Evolutionary conservation across 2,888 invertebrate species (phyloP).

Genomic region (Xestobium rufovillosum): DNA sequence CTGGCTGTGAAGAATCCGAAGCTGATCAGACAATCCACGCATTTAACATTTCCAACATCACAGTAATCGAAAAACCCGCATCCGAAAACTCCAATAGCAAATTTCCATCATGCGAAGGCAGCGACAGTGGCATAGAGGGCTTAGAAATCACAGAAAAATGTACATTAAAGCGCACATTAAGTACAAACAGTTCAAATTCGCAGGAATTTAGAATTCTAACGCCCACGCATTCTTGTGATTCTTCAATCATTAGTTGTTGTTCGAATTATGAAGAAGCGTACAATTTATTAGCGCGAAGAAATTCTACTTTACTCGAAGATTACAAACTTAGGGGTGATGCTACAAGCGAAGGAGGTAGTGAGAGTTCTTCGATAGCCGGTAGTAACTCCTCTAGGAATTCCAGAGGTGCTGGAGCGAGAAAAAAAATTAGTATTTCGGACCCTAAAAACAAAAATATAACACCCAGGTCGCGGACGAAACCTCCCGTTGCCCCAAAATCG

Average conservation of each 20-base stretch:
- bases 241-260: slow-evolving; percentile 69
- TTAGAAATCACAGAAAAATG: slow-evolving; percentile 45
- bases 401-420: slow-evolving; percentile 46
- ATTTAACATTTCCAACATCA: slow-evolving; percentile 36
- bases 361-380: slow-evolving; percentile 65
- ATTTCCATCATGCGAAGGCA: slow-evolving; percentile 52
- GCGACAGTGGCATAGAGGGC: slow-evolving; percentile 76
- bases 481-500: slow-evolving; percentile 33
- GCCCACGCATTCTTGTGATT: slow-evolving; percentile 65
- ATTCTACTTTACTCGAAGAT: slow-evolving; percentile 39
- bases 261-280: slow-evolving; percentile 62
- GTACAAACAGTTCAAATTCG: slow-evolving; percentile 62
- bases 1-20: slow-evolving; percentile 29
- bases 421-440: slow-evolving; percentile 50
- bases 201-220: slow-evolving; percentile 48
- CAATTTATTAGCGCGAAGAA: slow-evolving; percentile 42
- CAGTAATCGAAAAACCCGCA: slow-evolving; percentile 32
- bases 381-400: slow-evolving; percentile 38
- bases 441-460: slow-evolving; percentile 29
- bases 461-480: slow-evolving; percentile 32
- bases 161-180: slow-evolving; percentile 46
- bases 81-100: slow-evolving; percentile 21
- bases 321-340: slow-evolving; percentile 44
- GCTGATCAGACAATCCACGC: slow-evolving; percentile 34
- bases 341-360: slow-evolving; percentile 67